A percentile compares a stretch with the other conserved stretches of the same genome.
phyloP scores from a whole-genome alignment of 2,888 invertebrate genomes.

The Caenorhabditis panamensis region DNA sequence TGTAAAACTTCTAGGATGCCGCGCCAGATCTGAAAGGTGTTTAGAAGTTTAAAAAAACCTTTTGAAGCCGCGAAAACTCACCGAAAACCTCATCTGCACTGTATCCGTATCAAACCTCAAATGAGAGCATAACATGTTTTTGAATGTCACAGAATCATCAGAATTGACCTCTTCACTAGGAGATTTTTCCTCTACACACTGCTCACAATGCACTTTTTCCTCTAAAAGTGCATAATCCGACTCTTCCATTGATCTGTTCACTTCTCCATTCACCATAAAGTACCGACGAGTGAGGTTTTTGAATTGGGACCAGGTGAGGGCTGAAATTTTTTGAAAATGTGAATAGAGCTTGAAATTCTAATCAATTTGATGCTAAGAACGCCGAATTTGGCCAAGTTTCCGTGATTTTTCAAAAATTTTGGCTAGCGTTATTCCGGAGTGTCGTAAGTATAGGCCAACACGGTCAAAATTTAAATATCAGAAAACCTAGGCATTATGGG shows the following conservation, averaged over 20 bases:
- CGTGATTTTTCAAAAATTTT: no score
- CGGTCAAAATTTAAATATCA: background rate
- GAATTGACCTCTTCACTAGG: constrained; percentile 37
- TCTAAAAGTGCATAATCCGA: constrained; percentile 75
- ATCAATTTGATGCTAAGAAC: no score
- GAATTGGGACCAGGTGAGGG: constrained; percentile 76
- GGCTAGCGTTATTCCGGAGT: no score
- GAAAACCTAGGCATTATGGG: background rate
- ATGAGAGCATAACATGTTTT: constrained; percentile 80
- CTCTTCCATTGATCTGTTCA: constrained; percentile 69
- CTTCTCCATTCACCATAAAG: constrained; percentile 76
- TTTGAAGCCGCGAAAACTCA: no score
- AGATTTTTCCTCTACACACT: constrained; percentile 67
- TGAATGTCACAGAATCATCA: constrained; percentile 69
- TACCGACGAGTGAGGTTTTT: constrained; percentile 74
- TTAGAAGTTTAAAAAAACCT: no score
- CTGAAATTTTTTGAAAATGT: constrained; percentile 62
- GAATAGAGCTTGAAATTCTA: no score
- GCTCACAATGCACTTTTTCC: constrained; percentile 78
- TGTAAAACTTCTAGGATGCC: constrained; percentile 77
- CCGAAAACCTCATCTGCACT: constrained; percentile 71
- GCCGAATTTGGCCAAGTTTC: no score
- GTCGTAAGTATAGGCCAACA: no score
- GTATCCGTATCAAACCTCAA: constrained; percentile 74
- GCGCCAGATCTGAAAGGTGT: constrained; percentile 68